Evolutionary conservation across 1,140 invertebrate genomes (phyloP), one percentile per base, ranked within the genome.

Genomic region (Drosophila kohkoa): DNA sequence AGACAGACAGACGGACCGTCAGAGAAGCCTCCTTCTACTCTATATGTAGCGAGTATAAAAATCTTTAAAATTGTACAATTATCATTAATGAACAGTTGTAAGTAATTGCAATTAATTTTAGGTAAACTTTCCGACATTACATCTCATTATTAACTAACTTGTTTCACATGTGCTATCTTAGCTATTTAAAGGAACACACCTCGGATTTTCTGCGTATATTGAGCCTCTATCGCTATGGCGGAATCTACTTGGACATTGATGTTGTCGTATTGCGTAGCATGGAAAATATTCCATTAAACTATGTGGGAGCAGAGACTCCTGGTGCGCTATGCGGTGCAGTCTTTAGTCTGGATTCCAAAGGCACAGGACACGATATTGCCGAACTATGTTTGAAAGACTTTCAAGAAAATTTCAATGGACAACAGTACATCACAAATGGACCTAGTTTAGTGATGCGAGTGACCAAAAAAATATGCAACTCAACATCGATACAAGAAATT

Each of bases 151-250:
- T 25, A 25, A 25, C 3, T 25, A 25, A 4, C 3, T 25, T 25
- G 20, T 25, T 25, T 4, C 3, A 25, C 20, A 25, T 25, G 3
- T 4, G 20, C 3, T n/a, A n/a, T n/a, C 3, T 51, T 16, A 65
- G 62, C 1, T 54, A 13, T 15, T 11, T 43, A 1, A 41, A 10
- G 10, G 20, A 52, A n/a, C 62, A 65, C 35, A 94, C 95, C 66
- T 94, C 94, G 11, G 96, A 96, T 82, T 93, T 96, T 7, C 82
- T 96, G 13, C 93, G 96, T 66, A 96, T 95, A 72, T 79, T 96
- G 6, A 95, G 95, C 0, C 89, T 97, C 1, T 96, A 95, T 94
- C 96, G 48, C 11, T 63, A 38, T 51, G 60, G 60, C 1, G 59
- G 59, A 3, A 51, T 51, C 11, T 38, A 51, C 11, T 10, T 63